Conservation (phyloP, 2,113 vertebrate species). For the Corvus cornix region DNA sequence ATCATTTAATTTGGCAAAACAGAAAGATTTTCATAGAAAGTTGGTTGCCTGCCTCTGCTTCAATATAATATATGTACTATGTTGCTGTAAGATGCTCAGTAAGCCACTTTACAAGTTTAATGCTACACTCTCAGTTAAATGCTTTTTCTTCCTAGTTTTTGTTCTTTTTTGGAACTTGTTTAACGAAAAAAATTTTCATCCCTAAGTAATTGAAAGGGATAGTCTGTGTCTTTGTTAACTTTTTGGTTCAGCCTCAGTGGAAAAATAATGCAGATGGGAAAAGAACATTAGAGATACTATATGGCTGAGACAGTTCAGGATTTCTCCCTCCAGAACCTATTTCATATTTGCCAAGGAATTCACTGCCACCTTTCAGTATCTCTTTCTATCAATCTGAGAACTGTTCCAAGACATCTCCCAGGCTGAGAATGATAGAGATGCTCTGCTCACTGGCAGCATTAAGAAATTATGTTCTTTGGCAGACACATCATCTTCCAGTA, state of each 20-base stretch:
- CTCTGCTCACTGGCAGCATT: not conserved
- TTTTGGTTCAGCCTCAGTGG: not conserved
- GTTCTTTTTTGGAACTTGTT: not conserved
- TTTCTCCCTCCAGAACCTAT: not conserved
- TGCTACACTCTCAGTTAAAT: not conserved
- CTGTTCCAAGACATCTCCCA: not conserved
- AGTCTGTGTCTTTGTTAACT: not conserved
- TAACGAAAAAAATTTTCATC: not conserved
- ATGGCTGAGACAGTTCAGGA: not conserved
- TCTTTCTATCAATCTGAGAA: not conserved
- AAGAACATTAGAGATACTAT: not conserved
- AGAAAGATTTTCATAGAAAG: not conserved
- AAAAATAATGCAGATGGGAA: not conserved
- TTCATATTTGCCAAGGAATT: not conserved
- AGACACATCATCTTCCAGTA: not conserved
- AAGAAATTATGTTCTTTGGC: not conserved
- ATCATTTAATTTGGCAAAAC: not conserved
- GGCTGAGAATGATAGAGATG: not conserved
- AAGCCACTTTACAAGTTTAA: not conserved
- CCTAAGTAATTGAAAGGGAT: not conserved
- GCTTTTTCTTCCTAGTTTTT: accelerated
- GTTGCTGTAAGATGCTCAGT: not conserved
- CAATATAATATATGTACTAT: not conserved
- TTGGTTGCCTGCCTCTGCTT: not conserved
- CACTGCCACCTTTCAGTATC: not conserved